Conservation (phyloP, 2,888 invertebrate genomes). For the Agapostemon virescens region DNA sequence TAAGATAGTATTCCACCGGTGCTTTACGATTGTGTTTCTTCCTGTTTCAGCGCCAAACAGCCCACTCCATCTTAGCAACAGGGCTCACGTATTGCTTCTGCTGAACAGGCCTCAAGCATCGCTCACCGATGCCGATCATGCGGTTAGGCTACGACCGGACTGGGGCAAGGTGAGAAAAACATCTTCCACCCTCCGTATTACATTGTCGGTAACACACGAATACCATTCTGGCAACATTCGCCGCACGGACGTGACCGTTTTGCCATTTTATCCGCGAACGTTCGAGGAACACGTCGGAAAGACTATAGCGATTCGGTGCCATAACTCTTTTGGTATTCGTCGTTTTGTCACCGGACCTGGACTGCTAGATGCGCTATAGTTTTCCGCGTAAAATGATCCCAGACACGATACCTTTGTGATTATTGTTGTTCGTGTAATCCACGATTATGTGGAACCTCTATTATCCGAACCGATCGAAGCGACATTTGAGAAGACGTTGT, state of each 20-base stretch:
- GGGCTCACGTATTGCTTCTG: slow-evolving; percentile 84
- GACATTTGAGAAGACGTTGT: background rate
- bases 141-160: slow-evolving; percentile 84
- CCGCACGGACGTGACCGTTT: background rate
- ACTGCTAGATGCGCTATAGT: too few relatives aligned
- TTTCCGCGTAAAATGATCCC: background rate
- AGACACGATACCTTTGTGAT: background rate
- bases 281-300: background rate
- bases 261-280: background rate
- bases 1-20: slow-evolving; percentile 30
- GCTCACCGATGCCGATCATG: slow-evolving; percentile 85
- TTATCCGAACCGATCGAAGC: background rate
- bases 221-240: background rate
- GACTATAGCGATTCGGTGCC: background rate
- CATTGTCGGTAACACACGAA: background rate
- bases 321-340: background rate
- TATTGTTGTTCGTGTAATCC: background rate
- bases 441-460: background rate
- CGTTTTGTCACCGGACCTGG: too few relatives aligned
- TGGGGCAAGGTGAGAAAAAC: slow-evolving; percentile 85
- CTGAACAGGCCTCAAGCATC: slow-evolving; percentile 85
- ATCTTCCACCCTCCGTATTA: background rate
- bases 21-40: slow-evolving; percentile 57
- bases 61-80: slow-evolving; percentile 84
- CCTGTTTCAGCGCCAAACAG: slow-evolving; percentile 84